Evolutionary conservation across 2,797 vertebrate genomes (phyloP).

Genomic region (Phalloptychus januarius): DNA sequence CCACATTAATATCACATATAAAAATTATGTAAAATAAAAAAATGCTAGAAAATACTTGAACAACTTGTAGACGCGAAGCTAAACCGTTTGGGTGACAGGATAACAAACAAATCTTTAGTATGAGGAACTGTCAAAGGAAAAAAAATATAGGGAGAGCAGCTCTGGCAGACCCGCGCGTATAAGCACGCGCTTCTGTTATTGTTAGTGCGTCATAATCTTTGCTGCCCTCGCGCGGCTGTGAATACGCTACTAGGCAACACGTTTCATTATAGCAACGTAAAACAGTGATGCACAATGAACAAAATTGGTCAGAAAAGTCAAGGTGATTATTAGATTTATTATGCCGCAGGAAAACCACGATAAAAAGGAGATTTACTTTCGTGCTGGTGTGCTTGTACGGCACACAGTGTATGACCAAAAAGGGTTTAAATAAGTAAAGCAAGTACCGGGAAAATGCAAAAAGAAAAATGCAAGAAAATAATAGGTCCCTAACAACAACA

Average conservation of each 20-base stretch:
- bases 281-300: neutral
- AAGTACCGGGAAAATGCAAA: too few species aligned
- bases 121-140: neutral
- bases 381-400: neutral
- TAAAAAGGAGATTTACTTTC: neutral
- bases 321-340: neutral
- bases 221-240: constrained; percentile 61
- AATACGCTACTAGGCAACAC: constrained; percentile 15
- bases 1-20: neutral
- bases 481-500: neutral
- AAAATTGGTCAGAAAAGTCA: neutral
- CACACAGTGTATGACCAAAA: neutral
- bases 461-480: neutral
- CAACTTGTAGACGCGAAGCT: too few species aligned
- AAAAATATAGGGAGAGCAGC: neutral
- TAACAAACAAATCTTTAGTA: neutral
- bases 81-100: neutral
- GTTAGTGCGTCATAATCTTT: constrained; percentile 27
- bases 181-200: neutral
- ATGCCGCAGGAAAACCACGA: neutral
- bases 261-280: too few species aligned
- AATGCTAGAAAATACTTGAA: neutral
- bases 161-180: neutral
- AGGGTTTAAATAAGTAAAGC: too few species aligned
- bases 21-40: neutral